Evolutionary conservation across 2,797 vertebrate genomes (phyloP).

Genomic region (Petrocephalus sullivani): DNA sequence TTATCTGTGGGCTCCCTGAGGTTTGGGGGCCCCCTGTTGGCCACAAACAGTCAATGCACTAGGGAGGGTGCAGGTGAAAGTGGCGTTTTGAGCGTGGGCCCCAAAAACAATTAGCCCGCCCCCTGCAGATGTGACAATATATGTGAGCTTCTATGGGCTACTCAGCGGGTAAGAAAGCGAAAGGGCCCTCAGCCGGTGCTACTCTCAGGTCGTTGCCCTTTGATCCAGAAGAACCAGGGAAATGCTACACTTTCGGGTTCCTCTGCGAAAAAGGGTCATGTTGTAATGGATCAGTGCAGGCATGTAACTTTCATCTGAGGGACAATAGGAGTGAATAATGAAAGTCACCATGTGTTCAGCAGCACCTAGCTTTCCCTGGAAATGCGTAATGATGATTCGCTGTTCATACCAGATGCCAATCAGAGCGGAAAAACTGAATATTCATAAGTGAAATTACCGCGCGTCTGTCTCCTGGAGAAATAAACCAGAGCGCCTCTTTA

Average conservation of each 20-base stretch:
- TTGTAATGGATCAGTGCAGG: neutral
- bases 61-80: neutral
- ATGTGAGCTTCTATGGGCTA: neutral
- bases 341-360: neutral
- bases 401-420: conserved; percentile 7
- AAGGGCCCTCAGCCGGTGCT: neutral
- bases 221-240: neutral
- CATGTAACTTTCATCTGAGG: neutral
- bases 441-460: neutral
- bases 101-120: neutral
- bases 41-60: neutral
- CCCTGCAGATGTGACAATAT: neutral
- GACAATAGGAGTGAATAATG: neutral
- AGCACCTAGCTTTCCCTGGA: neutral
- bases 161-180: neutral
- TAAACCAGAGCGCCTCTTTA: neutral
- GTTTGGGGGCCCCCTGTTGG: neutral
- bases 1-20: neutral
- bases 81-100: neutral
- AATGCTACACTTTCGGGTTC: neutral
- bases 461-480: neutral
- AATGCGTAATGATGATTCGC: neutral
- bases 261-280: neutral
- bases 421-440: conserved; percentile 1
- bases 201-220: neutral